Evolutionary conservation across 2,888 invertebrate genomes (phyloP).

Genomic region (Melolontha melolontha): DNA sequence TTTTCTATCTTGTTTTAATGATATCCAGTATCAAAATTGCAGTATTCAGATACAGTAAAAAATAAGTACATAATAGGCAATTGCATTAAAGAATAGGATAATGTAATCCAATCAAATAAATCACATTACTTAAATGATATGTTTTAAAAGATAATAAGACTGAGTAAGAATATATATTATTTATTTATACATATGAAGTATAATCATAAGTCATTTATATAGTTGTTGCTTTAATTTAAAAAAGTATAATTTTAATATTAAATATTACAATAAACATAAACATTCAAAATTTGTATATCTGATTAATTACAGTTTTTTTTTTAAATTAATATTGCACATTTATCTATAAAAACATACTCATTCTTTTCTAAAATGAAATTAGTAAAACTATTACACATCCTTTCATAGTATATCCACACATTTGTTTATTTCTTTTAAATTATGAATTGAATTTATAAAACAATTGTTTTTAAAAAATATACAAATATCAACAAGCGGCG

Average conservation of each 20-base stretch:
- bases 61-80: too few relatives aligned
- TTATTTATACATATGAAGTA: too few relatives aligned
- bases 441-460: slow-evolving; percentile 47
- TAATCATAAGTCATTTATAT: too few relatives aligned
- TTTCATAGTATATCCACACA: slow-evolving; percentile 42
- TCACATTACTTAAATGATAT: too few relatives aligned
- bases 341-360: slow-evolving; percentile 33
- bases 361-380: slow-evolving; percentile 28
- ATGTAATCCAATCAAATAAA: too few relatives aligned
- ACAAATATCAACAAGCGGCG: slow-evolving; percentile 44
- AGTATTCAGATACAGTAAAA: too few relatives aligned
- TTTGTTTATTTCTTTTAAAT: slow-evolving; percentile 23
- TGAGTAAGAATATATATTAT: too few relatives aligned
- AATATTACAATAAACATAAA: not conserved
- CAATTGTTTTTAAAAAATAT: slow-evolving; percentile 50
- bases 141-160: too few relatives aligned
- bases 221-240: too few relatives aligned
- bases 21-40: too few relatives aligned
- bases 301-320: slow-evolving; percentile 7
- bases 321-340: slow-evolving; percentile 33
- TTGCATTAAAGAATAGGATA: too few relatives aligned
- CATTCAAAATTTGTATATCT: not conserved
- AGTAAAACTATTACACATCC: slow-evolving; percentile 38
- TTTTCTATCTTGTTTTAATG: too few relatives aligned
- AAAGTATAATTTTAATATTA: slow-evolving; percentile 4